A percentile compares a stretch with the other conserved stretches of the same genome.
Evolutionary conservation across 1,140 invertebrate species (phyloP).

Genomic region (Cydia amplana): DNA sequence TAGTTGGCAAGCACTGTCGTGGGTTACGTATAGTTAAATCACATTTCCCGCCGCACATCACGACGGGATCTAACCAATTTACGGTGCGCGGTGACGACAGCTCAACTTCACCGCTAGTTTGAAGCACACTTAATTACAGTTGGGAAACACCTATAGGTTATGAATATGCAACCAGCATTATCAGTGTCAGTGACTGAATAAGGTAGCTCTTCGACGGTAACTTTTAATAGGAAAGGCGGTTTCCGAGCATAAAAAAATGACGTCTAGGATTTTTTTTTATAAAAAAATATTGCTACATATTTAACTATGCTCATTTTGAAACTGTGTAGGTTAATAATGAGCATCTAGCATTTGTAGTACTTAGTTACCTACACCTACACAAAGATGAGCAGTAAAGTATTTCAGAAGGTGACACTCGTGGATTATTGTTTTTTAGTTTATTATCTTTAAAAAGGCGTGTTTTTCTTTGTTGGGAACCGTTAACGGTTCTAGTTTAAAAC

Average conservation of each 20-base stretch:
- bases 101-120: slow-evolving; percentile 1
- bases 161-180: slow-evolving; percentile 2
- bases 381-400: too few relatives aligned
- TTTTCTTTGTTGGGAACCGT: too few relatives aligned
- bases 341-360: too few relatives aligned
- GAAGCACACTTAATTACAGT: slow-evolving; percentile 11
- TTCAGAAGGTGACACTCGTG: too few relatives aligned
- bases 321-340: too few relatives aligned
- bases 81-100: neutral
- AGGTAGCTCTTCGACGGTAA: neutral
- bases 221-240: neutral
- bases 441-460: too few relatives aligned
- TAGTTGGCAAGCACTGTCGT: neutral
- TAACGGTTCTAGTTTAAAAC: too few relatives aligned
- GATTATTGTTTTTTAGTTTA: too few relatives aligned
- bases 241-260: neutral
- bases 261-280: too few relatives aligned
- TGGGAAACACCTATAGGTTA: slow-evolving; percentile 10
- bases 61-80: neutral
- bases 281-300: too few relatives aligned
- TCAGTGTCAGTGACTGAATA: neutral
- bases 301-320: too few relatives aligned
- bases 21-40: neutral
- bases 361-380: too few relatives aligned
- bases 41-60: neutral